Evolutionary conservation across 2,113 vertebrate genomes (phyloP).

Genomic region (Morone chrysops): DNA sequence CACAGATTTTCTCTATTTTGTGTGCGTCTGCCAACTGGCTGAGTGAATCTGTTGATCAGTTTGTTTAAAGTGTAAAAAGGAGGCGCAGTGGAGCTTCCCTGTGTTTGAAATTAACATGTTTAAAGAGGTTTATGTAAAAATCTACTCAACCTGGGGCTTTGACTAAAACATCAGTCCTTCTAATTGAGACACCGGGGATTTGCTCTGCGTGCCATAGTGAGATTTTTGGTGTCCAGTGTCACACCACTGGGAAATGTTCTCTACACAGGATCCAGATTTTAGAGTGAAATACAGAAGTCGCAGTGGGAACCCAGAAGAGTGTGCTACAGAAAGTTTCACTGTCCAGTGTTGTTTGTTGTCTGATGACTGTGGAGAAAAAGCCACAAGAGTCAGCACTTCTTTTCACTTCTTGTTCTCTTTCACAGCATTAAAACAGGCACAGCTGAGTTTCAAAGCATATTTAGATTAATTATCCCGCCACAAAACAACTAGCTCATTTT

Average conservation of each 20-base stretch:
- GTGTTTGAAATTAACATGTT: not conserved
- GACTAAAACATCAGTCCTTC: not conserved
- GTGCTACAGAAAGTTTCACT: too few species aligned
- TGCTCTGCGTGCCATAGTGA: not conserved
- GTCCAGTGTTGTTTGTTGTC: too few species aligned
- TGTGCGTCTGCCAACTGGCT: not conserved
- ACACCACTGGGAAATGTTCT: not conserved
- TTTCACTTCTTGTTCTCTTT: too few species aligned
- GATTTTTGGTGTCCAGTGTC: not conserved
- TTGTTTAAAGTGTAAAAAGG: not conserved
- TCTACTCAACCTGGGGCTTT: not conserved
- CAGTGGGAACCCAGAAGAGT: too few species aligned
- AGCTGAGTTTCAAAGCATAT: too few species aligned
- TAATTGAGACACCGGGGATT: conserved; percentile 31
- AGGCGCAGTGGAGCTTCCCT: not conserved
- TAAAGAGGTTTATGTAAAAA: not conserved
- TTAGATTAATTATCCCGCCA: too few species aligned
- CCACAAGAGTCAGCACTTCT: too few species aligned
- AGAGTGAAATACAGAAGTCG: not conserved
- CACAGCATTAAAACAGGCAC: too few species aligned
- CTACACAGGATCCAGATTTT: not conserved
- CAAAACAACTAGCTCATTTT: too few species aligned
- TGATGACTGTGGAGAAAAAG: too few species aligned
- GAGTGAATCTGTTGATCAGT: not conserved
- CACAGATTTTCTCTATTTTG: not conserved